phyloP scores from a whole-genome alignment of 2,113 vertebrate genomes.

The Ursus arctos region DNA sequence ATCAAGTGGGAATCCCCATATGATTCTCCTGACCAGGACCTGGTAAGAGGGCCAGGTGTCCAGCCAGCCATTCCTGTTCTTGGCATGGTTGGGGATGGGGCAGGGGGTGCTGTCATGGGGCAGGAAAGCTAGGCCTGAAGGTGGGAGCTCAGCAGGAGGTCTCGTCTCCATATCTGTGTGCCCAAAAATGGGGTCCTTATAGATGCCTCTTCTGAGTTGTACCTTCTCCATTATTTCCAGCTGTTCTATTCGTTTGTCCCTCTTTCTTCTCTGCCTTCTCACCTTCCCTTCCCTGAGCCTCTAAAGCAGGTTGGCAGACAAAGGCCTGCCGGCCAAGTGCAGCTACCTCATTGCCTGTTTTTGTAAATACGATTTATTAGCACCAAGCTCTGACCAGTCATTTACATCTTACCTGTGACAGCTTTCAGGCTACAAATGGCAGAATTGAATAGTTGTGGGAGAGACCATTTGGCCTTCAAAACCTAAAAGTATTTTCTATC shows the following conservation, averaged over 20 bases:
- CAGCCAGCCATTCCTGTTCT: not conserved
- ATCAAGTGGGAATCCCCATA: slow-evolving; percentile 98
- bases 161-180: not conserved
- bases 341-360: not conserved
- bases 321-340: not conserved
- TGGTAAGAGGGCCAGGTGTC: slow-evolving; percentile 87
- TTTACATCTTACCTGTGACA: not conserved
- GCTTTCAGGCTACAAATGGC: not conserved
- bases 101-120: accelerated
- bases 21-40: slow-evolving; percentile 91
- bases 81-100: not conserved
- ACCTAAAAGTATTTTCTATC: not conserved
- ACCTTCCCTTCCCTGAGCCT: not conserved
- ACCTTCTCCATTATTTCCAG: accelerated
- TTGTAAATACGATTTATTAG: not conserved
- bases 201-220: not conserved
- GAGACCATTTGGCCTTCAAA: not conserved
- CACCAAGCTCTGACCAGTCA: not conserved
- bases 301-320: not conserved
- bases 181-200: accelerated
- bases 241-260: not conserved
- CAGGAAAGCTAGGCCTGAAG: not conserved
- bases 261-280: not conserved
- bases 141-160: not conserved
- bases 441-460: not conserved